Conservation (phyloP, 2,888 invertebrate species). For the Mamestra brassicae region DNA sequence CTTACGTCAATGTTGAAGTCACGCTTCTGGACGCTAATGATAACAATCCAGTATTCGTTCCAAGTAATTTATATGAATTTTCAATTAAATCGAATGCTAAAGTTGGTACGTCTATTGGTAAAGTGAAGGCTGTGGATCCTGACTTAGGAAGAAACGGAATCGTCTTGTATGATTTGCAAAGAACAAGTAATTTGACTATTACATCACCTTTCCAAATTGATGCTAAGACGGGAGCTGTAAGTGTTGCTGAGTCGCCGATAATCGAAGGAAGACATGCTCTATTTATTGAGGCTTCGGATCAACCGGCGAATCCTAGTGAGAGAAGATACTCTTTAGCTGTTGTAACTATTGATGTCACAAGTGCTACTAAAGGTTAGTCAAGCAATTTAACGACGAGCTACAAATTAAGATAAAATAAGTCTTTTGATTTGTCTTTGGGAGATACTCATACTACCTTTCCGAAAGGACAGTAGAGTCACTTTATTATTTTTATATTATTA, state of each 20-base stretch:
- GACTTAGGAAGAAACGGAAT: constrained; percentile 94
- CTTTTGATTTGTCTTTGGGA: background rate
- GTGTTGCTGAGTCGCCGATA: constrained; percentile 92
- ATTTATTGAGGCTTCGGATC: constrained; percentile 96
- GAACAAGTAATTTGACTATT: constrained; percentile 92
- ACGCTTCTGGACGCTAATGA: constrained; percentile 97
- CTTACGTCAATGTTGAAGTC: constrained; percentile 94
- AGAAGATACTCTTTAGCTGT: constrained; percentile 95
- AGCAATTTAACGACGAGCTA: background rate
- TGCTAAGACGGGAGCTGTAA: constrained; percentile 93
- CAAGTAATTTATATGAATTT: constrained; percentile 96
- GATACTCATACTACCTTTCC: too few relatives aligned
- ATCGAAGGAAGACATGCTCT: constrained; percentile 94
- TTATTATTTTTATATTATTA: too few relatives aligned
- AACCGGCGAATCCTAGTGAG: constrained; percentile 96
- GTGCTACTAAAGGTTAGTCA: constrained; percentile 85
- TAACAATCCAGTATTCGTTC: constrained; percentile 96
- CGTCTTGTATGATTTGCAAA: constrained; percentile 94
- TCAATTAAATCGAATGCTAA: constrained; percentile 92
- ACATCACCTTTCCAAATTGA: constrained; percentile 94
- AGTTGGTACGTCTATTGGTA: constrained; percentile 94
- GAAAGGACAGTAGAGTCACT: too few relatives aligned
- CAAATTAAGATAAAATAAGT: background rate
- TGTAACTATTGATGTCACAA: constrained; percentile 95
- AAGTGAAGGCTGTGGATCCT: constrained; percentile 95